phyloP scores from a whole-genome alignment of 2,888 invertebrate species.

The Noctua fimbriata region DNA sequence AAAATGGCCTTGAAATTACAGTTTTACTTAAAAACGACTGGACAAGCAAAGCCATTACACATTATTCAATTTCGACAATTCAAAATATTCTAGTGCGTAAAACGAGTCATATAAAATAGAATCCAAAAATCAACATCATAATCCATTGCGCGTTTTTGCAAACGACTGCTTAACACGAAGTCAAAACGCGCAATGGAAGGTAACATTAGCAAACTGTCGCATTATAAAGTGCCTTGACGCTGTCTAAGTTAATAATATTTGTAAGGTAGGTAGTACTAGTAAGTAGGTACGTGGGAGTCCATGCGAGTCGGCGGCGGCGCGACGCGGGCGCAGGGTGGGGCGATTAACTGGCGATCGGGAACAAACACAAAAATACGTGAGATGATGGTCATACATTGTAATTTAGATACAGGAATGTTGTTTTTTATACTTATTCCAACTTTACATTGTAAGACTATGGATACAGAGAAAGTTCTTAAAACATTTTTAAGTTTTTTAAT shows the following conservation, averaged over 20 bases:
- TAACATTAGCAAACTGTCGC: slow-evolving; percentile 41
- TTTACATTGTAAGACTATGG: neutral
- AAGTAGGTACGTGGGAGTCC: slow-evolving; percentile 65
- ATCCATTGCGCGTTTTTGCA: slow-evolving; percentile 52
- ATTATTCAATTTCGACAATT: slow-evolving; percentile 24
- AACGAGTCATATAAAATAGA: slow-evolving; percentile 29
- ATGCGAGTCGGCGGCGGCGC: slow-evolving; percentile 61
- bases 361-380: slow-evolving; percentile 68
- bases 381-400: slow-evolving; percentile 44
- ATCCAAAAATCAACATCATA: slow-evolving; percentile 28
- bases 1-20: neutral
- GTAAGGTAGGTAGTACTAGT: slow-evolving; percentile 59
- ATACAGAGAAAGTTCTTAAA: slow-evolving; percentile 1
- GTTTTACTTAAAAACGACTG: neutral
- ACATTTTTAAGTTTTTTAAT: slow-evolving; percentile 2
- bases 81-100: slow-evolving; percentile 1
- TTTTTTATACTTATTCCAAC: slow-evolving; percentile 11
- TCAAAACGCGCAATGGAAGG: slow-evolving; percentile 44
- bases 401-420: slow-evolving; percentile 41
- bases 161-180: neutral
- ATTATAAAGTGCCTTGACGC: slow-evolving; percentile 39
- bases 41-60: slow-evolving; percentile 20
- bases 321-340: slow-evolving; percentile 61
- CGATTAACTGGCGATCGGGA: slow-evolving; percentile 70
- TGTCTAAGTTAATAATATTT: slow-evolving; percentile 34